A percentile compares a stretch with the other conserved stretches of the same genome.
phyloP scores from a whole-genome alignment of 2,797 vertebrate species.

The Amniataba percoides region DNA sequence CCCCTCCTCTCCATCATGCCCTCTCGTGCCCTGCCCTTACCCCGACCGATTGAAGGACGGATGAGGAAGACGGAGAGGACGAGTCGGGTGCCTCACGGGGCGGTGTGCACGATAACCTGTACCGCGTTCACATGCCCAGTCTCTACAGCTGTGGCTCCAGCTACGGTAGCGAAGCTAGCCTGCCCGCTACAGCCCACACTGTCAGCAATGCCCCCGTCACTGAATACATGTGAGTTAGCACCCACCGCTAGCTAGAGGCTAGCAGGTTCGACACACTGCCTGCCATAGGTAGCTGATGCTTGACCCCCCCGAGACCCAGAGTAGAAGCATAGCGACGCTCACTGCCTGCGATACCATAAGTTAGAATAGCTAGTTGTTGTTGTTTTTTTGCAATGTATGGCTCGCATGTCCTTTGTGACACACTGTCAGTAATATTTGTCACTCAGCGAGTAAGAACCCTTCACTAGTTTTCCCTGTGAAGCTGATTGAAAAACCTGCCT shows the following conservation, averaged over 20 bases:
- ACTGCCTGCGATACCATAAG: conserved; percentile 46
- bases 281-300: conserved; percentile 70
- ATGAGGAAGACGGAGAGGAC: conserved; percentile 96
- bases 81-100: conserved; percentile 89
- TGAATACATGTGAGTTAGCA: conserved; percentile 98
- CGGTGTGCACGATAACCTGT: conserved; percentile 94
- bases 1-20: conserved; percentile 62
- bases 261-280: conserved; percentile 73
- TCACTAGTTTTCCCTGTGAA: conserved; percentile 40
- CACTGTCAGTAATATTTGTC: conserved; percentile 45
- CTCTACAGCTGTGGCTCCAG: conserved; percentile 99
- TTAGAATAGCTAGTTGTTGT: conserved; percentile 32
- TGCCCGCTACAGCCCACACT: conserved; percentile 97
- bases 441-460: conserved; percentile 33
- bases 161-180: conserved; percentile 98
- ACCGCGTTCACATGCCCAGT: conserved; percentile 99
- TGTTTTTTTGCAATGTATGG: conserved; percentile 24
- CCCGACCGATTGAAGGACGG: conserved; percentile 85
- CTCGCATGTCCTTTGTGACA: conserved; percentile 59
- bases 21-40: conserved; percentile 70
- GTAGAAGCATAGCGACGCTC: conserved; percentile 50
- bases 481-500: conserved; percentile 38
- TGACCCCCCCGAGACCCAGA: conserved; percentile 46
- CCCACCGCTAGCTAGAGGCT: conserved; percentile 70
- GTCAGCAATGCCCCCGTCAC: conserved; percentile 99